Evolutionary conservation across 2,113 vertebrate species (phyloP).

Genomic region (Aldabrachelys gigantea): DNA sequence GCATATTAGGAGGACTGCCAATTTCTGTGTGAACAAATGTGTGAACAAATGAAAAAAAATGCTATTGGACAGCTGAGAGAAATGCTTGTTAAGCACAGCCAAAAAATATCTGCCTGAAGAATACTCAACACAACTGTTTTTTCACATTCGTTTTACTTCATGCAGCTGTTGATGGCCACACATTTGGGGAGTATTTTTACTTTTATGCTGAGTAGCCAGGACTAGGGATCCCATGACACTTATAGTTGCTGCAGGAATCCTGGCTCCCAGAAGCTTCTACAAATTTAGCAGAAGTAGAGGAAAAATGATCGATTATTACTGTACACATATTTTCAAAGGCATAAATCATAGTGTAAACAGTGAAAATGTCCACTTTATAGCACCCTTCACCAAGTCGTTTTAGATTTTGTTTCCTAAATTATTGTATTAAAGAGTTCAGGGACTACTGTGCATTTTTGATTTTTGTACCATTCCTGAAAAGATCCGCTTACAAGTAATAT

Average conservation of each 20-base stretch:
- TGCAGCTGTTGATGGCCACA: neutral
- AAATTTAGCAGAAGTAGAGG: neutral
- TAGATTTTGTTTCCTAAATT: fast-evolving
- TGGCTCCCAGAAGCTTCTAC: neutral
- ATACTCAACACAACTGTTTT: neutral
- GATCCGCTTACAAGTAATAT: neutral
- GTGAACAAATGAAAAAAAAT: neutral
- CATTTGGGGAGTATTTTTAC: neutral
- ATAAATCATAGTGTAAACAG: neutral
- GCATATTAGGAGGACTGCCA: neutral
- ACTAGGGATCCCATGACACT: neutral
- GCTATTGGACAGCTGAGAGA: neutral
- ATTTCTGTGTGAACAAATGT: no score
- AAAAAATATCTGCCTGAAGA: fast-evolving
- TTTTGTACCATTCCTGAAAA: neutral
- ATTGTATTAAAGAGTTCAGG: neutral
- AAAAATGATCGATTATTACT: neutral
- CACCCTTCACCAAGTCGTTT: neutral
- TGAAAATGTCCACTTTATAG: neutral
- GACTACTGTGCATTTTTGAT: neutral
- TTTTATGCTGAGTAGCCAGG: neutral
- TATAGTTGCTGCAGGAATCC: neutral
- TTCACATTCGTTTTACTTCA: neutral
- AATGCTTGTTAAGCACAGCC: neutral
- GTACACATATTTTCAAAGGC: neutral